Evolutionary conservation across 2,888 invertebrate genomes (phyloP).

Genomic region (Eristalinus sepulchralis): DNA sequence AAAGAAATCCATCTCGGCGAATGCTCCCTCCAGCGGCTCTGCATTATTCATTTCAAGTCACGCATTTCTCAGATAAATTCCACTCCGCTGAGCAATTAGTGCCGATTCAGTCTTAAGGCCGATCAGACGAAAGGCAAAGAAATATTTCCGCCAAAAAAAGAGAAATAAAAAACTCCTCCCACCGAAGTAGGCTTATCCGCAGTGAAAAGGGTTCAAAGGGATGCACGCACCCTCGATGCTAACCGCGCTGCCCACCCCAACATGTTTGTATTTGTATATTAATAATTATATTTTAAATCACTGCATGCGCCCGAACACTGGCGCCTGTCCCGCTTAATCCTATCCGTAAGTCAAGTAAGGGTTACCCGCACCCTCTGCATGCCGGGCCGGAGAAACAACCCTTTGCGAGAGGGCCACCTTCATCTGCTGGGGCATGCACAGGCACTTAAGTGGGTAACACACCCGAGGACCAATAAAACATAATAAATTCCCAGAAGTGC

Average conservation of each 20-base stretch:
- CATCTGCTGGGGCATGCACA: slow-evolving; percentile 47
- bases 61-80: slow-evolving; percentile 9
- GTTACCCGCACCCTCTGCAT: slow-evolving; percentile 1
- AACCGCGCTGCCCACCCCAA: background rate
- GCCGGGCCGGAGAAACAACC: slow-evolving; percentile 25
- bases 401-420: slow-evolving; percentile 38
- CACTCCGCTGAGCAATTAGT: slow-evolving; percentile 3
- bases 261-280: slow-evolving; percentile 59
- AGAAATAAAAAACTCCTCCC: slow-evolving; percentile 1
- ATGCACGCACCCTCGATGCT: slow-evolving; percentile 11
- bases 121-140: background rate
- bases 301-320: slow-evolving; percentile 62
- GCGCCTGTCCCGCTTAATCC: slow-evolving; percentile 36
- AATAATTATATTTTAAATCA: slow-evolving; percentile 69
- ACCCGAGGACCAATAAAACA: slow-evolving; percentile 57
- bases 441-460: slow-evolving; percentile 61
- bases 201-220: slow-evolving; percentile 60
- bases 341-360: slow-evolving; percentile 7
- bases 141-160: too few species aligned
- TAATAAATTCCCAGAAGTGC: slow-evolving; percentile 60
- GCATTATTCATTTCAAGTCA: background rate
- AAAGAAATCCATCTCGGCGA: background rate
- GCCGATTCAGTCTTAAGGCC: background rate
- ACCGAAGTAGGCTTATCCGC: slow-evolving; percentile 26
- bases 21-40: background rate